Conservation (phyloP, 2,113 vertebrate species). For the Rhadina sibilatrix region DNA sequence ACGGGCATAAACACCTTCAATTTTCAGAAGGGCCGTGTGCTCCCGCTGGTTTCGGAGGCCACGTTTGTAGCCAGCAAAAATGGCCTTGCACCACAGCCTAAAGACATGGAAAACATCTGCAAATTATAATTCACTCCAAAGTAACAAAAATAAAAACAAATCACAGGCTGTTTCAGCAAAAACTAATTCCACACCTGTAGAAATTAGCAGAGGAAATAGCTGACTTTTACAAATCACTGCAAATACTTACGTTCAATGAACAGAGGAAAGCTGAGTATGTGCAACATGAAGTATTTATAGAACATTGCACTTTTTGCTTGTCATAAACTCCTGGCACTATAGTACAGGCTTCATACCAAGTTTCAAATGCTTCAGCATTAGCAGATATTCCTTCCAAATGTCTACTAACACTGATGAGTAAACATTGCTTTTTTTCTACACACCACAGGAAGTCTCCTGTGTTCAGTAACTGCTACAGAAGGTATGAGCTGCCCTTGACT, state of each 20-base stretch:
- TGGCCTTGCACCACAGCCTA: slow-evolving; percentile 97
- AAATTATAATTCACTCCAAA: neutral
- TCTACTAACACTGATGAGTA: neutral
- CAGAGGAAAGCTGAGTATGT: neutral
- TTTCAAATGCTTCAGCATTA: neutral
- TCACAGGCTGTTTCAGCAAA: neutral
- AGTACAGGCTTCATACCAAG: neutral
- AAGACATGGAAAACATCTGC: neutral
- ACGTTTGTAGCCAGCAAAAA: slow-evolving; percentile 95
- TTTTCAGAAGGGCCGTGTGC: slow-evolving; percentile 93
- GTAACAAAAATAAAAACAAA: neutral
- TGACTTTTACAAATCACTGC: neutral
- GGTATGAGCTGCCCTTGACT: neutral
- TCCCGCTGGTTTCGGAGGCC: slow-evolving; percentile 97
- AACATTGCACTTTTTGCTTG: neutral
- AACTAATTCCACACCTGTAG: neutral
- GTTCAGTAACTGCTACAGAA: fast-evolving
- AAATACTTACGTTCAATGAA: fast-evolving
- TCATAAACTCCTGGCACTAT: neutral
- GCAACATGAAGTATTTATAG: neutral
- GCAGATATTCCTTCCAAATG: neutral
- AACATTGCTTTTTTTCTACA: neutral
- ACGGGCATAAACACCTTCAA: slow-evolving; percentile 93
- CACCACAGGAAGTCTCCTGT: neutral
- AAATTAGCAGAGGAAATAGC: neutral